phyloP scores from a whole-genome alignment of 92 coral and sea anemone species.

The Siderastrea siderea region DNA sequence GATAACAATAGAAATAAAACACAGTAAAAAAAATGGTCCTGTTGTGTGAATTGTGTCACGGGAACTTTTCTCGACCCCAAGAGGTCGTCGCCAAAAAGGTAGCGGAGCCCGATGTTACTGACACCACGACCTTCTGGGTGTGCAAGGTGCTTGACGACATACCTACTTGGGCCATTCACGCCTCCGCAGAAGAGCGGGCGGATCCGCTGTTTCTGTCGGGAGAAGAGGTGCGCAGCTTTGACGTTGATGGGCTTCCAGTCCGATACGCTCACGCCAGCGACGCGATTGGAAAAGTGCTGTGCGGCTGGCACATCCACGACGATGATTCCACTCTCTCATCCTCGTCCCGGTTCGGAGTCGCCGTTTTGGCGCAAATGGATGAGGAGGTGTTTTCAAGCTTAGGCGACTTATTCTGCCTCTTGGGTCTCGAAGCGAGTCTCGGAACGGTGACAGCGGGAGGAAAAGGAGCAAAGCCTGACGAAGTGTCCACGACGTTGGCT shows the following conservation, averaged over 20 bases:
- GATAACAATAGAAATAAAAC: no score
- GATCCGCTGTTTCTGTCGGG: background rate
- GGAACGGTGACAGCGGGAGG: background rate
- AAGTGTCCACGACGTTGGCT: background rate
- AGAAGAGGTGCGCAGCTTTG: background rate
- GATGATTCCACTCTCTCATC: background rate
- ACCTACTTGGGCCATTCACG: no score
- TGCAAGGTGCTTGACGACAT: slow-evolving; percentile 8
- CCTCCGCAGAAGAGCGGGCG: no score
- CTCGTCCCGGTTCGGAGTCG: no score
- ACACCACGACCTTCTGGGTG: slow-evolving; percentile 9
- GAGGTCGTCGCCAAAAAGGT: background rate
- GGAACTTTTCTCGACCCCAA: background rate
- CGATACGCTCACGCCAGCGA: background rate
- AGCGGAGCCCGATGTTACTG: background rate
- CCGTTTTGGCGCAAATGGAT: no score
- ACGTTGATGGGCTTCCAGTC: background rate
- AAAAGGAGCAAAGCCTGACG: background rate
- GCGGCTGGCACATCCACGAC: slow-evolving; percentile 25
- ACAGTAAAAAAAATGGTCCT: background rate
- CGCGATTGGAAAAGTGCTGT: slow-evolving; percentile 1
- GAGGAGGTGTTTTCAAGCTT: no score
- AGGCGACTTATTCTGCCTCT: no score
- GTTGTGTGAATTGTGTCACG: slow-evolving; percentile 7
- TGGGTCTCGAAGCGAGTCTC: slow-evolving; percentile 1